A percentile compares a stretch with the other conserved stretches of the same genome.
Conservation (phyloP, 2,888 invertebrate species). For the Electrophaes corylata region DNA sequence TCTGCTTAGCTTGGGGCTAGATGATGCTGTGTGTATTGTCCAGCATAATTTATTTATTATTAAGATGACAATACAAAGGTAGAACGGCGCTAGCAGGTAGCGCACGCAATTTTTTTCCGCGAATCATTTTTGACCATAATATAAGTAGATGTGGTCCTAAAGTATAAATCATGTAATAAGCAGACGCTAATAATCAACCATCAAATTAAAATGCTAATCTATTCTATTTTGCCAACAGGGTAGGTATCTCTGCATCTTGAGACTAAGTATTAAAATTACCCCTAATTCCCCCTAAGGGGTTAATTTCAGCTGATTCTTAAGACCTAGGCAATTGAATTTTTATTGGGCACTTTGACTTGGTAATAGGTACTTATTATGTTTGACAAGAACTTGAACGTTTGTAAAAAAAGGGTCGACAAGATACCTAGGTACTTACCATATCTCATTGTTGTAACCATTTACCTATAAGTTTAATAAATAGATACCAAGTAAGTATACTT, state of each 20-base stretch:
- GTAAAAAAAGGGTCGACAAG: neutral
- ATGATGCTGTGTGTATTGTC: too few relatives aligned
- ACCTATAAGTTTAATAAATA: too few relatives aligned
- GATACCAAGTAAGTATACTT: too few relatives aligned
- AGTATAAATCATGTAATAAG: neutral
- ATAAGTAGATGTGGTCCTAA: neutral
- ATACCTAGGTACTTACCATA: too few relatives aligned
- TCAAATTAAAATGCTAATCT: constrained; percentile 55
- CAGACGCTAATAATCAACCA: neutral
- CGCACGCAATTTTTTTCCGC: too few relatives aligned
- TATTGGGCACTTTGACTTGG: constrained; percentile 42
- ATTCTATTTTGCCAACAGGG: constrained; percentile 58
- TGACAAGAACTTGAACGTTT: neutral
- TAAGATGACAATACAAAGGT: too few relatives aligned
- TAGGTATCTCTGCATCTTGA: constrained; percentile 50
- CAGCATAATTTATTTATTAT: too few relatives aligned
- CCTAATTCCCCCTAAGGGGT: constrained; percentile 60
- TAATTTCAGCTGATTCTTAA: constrained; percentile 61
- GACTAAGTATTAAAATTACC: constrained; percentile 61
- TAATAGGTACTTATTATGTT: constrained; percentile 33
- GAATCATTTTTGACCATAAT: too few relatives aligned
- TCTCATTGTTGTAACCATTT: too few relatives aligned
- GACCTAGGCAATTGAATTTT: constrained; percentile 54
- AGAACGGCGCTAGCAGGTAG: too few relatives aligned
- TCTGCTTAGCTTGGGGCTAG: too few relatives aligned